Conservation (phyloP, 2,888 invertebrate genomes). For the Neelides folsomi region DNA sequence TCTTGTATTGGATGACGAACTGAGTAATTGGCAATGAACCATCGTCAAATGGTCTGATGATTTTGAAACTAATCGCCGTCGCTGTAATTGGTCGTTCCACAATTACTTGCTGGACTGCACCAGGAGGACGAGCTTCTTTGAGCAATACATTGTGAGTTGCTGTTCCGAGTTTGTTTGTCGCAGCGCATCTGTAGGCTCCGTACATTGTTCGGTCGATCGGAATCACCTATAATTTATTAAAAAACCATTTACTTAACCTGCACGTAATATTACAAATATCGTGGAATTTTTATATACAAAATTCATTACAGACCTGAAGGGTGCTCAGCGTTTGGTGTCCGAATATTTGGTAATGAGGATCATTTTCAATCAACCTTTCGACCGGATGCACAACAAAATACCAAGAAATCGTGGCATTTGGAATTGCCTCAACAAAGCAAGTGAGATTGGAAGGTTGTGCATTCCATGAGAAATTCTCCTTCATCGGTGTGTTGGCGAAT, state of each 20-base stretch:
- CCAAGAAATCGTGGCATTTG: conserved; percentile 86
- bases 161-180: conserved; percentile 60
- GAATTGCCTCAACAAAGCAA: conserved; percentile 72
- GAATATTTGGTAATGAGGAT: conserved; percentile 47
- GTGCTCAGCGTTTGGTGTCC: conserved; percentile 59
- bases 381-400: conserved; percentile 42
- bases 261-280: conserved; percentile 7
- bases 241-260: too few relatives aligned
- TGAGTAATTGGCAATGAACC: conserved; percentile 62
- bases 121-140: conserved; percentile 59
- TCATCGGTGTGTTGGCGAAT: conserved; percentile 52
- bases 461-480: conserved; percentile 71
- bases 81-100: conserved; percentile 46
- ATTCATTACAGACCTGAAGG: conserved; percentile 38
- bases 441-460: conserved; percentile 66
- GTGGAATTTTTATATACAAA: conserved; percentile 12
- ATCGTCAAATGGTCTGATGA: conserved; percentile 59
- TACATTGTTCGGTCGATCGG: conserved; percentile 55
- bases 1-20: conserved; percentile 61
- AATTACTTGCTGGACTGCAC: conserved; percentile 50
- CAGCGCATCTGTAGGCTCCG: conserved; percentile 65
- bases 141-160: conserved; percentile 55
- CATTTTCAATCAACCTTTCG: conserved; percentile 35
- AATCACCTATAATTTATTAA: conserved; percentile 40
- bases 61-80: conserved; percentile 66